phyloP scores from a whole-genome alignment of 2,888 invertebrate genomes.

The Amblyteles armatorius region DNA sequence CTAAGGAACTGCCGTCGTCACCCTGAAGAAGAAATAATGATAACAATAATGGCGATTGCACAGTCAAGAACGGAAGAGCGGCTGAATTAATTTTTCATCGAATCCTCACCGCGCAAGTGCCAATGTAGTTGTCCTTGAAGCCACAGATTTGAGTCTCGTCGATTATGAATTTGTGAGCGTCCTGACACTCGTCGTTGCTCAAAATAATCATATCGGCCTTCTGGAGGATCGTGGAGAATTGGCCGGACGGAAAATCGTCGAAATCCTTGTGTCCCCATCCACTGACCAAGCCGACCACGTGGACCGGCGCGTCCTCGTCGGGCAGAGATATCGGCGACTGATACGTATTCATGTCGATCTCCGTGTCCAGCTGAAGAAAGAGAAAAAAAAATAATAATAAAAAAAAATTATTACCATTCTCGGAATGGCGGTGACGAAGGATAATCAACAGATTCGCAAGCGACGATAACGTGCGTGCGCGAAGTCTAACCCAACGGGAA shows the following conservation, averaged over 20 bases:
- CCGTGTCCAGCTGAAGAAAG: conserved; percentile 57
- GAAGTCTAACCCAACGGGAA: conserved; percentile 30
- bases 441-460: conserved; percentile 13
- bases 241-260: conserved; percentile 52
- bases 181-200: conserved; percentile 38
- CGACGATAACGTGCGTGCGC: conserved; percentile 1
- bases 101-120: conserved; percentile 50
- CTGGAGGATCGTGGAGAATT: conserved; percentile 48
- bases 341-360: conserved; percentile 50
- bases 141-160: conserved; percentile 47
- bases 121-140: conserved; percentile 37
- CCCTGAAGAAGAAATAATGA: conserved; percentile 63
- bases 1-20: conserved; percentile 71
- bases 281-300: conserved; percentile 33
- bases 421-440: neutral
- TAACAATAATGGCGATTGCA: neutral
- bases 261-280: conserved; percentile 61
- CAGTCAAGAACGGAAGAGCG: neutral
- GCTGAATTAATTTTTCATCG: neutral
- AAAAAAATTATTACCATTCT: neutral
- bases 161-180: conserved; percentile 24
- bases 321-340: conserved; percentile 67
- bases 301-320: neutral
- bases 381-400: neutral
- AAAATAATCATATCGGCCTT: conserved; percentile 54